A percentile compares a stretch with the other conserved stretches of the same genome.
Conservation (phyloP, 2,797 vertebrate genomes). For the Eulemur mongoz region DNA sequence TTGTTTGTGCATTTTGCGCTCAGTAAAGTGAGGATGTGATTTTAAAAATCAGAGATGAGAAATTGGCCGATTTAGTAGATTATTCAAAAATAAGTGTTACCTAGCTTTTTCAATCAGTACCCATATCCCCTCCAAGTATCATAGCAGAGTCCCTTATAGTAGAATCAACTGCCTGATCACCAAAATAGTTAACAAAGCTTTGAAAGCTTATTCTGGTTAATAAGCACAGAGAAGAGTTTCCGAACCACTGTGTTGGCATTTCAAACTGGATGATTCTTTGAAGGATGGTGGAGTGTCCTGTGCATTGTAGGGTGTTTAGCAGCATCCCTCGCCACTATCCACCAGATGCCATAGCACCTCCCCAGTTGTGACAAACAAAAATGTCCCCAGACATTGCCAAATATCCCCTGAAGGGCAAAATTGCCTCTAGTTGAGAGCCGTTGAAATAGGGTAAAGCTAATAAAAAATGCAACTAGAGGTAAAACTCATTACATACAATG, state of each 20-base stretch:
- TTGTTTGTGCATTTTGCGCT: not conserved
- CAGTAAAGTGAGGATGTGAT: not conserved
- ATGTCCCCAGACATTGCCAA: not conserved
- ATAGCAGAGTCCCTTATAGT: not conserved
- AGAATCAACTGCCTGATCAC: not conserved
- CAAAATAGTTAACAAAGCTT: not conserved
- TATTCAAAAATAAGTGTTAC: not conserved
- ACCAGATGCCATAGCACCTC: not conserved
- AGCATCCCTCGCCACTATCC: not conserved
- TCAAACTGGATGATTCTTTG: not conserved
- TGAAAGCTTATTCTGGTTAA: not conserved
- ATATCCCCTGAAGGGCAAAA: not conserved
- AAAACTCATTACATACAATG: not conserved
- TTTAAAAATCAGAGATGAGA: constrained; percentile 19
- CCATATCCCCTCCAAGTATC: not conserved
- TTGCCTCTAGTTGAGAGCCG: not conserved
- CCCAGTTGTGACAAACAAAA: not conserved
- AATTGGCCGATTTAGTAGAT: not conserved
- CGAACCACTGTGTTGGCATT: not conserved
- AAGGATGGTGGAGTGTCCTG: not conserved
- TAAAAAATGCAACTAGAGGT: not conserved
- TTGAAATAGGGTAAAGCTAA: not conserved
- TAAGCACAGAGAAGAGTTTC: not conserved
- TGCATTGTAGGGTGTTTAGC: not conserved
- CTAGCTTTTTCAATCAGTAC: not conserved